Evolutionary conservation across 2,113 vertebrate genomes (phyloP), one percentile per base, ranked within the genome.

Genomic region (Triplophysa rosa): DNA sequence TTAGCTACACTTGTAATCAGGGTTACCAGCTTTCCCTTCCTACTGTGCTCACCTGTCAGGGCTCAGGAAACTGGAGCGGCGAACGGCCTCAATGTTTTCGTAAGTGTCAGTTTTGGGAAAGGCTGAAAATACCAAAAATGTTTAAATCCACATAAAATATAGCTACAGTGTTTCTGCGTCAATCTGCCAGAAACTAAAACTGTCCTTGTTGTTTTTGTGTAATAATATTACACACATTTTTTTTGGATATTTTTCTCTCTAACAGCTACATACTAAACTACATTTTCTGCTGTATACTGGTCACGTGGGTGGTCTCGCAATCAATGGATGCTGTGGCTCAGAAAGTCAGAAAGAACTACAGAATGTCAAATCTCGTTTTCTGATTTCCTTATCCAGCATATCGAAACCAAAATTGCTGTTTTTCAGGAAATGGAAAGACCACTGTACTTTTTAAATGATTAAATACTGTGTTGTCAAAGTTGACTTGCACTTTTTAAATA

Each of bases 41-140:
- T 0, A 96, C 96, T 0, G 90, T 98, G 84, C 92, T 99, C 78
- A 98, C 95, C 83, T 99, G 98, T 17, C 95, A 99, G 87, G 96
- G 97, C 47, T 95, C 91, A 0, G 97, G 98, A 29, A 94, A 94
- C 13, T 99, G 98, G 98, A 95, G 92, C 0, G 97, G 98, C 45
- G 98, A 98, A 63, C 90, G 95, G 62, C 97, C 97, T 0, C 97
- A 99, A 87, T 99, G 98, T 86, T 99, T 99, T 82, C 98, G 97
- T 99, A 93, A 96, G 97, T 89, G 19, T 64, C 33, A 21, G 5
- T 79, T 45, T 37, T 54, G 16, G 14, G 21, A 7, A 23, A 74
- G 9, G 3, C 45, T 52, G 0, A 3, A 69, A n/a, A 19, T 69
- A 52, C 3, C 26, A 1, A 70, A 49, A 23, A 47, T 9, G 0